Evolutionary conservation across 2,888 invertebrate species (phyloP).

Genomic region (Blera fallax): DNA sequence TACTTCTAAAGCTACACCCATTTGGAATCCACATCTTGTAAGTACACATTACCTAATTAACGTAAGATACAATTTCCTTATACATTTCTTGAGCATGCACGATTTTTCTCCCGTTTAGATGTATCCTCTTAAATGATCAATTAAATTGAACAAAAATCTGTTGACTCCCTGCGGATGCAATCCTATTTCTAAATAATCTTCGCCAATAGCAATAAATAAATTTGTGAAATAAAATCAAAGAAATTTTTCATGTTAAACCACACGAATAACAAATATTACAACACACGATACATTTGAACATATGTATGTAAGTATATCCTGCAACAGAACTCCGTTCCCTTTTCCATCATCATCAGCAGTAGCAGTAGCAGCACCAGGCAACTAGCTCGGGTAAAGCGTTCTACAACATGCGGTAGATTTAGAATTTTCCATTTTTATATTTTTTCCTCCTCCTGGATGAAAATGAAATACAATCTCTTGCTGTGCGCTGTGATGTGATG

Average conservation of each 20-base stretch:
- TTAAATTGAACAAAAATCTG: neutral
- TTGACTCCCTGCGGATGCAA: neutral
- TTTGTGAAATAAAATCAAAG: slow-evolving; percentile 29
- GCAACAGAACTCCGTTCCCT: slow-evolving; percentile 19
- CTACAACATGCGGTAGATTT: slow-evolving; percentile 36
- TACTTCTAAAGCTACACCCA: no score
- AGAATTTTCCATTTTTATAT: slow-evolving; percentile 50
- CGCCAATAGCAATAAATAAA: neutral
- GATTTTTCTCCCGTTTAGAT: neutral
- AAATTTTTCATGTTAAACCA: slow-evolving; percentile 40
- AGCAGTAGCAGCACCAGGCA: neutral
- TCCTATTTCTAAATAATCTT: neutral
- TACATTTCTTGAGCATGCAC: neutral
- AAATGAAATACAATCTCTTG: slow-evolving; percentile 69
- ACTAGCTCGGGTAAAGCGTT: neutral
- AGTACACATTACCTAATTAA: neutral
- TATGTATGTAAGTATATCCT: slow-evolving; percentile 7
- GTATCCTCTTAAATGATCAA: neutral
- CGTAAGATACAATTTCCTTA: neutral
- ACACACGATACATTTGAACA: neutral
- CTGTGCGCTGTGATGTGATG: slow-evolving; percentile 49
- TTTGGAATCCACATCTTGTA: no score
- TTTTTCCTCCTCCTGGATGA: slow-evolving; percentile 17
- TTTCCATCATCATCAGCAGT: slow-evolving; percentile 23
- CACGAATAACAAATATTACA: slow-evolving; percentile 56